A percentile compares a stretch with the other conserved stretches of the same genome.
phyloP scores from a whole-genome alignment of 2,888 invertebrate species.

The Lepetodrilus schrolli region DNA sequence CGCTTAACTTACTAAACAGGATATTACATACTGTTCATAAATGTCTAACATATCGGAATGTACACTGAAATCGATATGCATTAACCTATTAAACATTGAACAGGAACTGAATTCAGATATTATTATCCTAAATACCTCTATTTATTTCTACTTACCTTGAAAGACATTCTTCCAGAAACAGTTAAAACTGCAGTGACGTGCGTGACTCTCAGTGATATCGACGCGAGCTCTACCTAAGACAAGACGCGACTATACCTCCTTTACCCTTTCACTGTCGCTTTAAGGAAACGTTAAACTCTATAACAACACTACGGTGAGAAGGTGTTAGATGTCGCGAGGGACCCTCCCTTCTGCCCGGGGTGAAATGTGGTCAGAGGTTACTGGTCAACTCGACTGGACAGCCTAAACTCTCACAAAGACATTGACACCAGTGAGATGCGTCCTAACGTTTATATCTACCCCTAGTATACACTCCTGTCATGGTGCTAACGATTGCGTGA shows the following conservation, averaged over 20 bases:
- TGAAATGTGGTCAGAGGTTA: slow-evolving; percentile 4
- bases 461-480: not conserved
- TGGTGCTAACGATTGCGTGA: not conserved
- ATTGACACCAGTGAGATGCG: slow-evolving; percentile 3
- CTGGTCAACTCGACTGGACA: slow-evolving; percentile 25
- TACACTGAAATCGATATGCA: too few relatives aligned
- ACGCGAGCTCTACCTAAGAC: not conserved
- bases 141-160: slow-evolving; percentile 11
- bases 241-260: not conserved
- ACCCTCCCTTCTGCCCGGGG: not conserved
- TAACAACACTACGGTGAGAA: not conserved
- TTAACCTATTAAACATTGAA: too few relatives aligned
- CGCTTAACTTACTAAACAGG: too few relatives aligned
- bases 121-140: too few relatives aligned
- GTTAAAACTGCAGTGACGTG: too few relatives aligned
- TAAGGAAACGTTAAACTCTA: not conserved
- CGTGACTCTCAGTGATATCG: not conserved
- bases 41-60: too few relatives aligned
- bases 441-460: slow-evolving; percentile 19
- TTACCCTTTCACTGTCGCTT: not conserved
- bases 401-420: not conserved
- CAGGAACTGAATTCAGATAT: too few relatives aligned
- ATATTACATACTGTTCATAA: too few relatives aligned
- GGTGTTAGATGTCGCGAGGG: not conserved
- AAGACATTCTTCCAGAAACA: not conserved